Base-by-base conservation (phyloP, 92 coral and sea anemone species). In the Siderastrea radians region DNA sequence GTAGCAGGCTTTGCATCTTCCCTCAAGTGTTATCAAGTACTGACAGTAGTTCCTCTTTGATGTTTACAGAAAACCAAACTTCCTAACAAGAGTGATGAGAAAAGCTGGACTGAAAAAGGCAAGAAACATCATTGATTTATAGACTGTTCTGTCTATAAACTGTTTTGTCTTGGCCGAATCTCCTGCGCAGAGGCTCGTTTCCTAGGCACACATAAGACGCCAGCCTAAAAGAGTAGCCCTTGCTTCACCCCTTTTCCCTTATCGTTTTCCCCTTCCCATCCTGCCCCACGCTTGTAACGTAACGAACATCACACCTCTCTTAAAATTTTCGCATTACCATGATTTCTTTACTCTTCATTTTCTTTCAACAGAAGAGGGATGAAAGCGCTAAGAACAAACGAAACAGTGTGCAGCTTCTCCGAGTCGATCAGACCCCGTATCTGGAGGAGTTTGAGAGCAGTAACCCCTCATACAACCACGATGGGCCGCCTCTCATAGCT, bases 51-150 rank as follows among this genome's bases (percentile, higher is more conserved):
- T 43, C 8, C 45, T 3, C 9, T 51, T 74, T 66, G 26, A 53
- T 50, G 58, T 82, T 80, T 69, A 13, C 75, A 97, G 99, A 83
- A 97, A 97, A 76, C 97, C 95, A 79, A 96, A 96, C 82, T 85
- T 97, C 80, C 92, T 97, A 69, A 80, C 91, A 84, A 95, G 93
- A 80, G 96, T 96, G 64, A 81, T 96, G 76, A 88, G 91, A 76
- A 95, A 94, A 71, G 98, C 98, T 81, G 99, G 99, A 19, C 81
- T 95, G 49, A 93, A 90, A 78, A 97, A 97, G 98, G 99, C 94
- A 75, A 61, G 69, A 19, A 66, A 79, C 13, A 66, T 14, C n/a
- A 48, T 11, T 5, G 4, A 58, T 44, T 44, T 6, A 3, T 4
- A 6, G 9, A 52, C 7, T 14, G 14, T 10, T 17, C 51, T 7